These are phyloP conservation scores for Lampris megalopsis DNA, from an alignment of 2,113 vertebrate genomes.

Conservation along the genomic window DNA sequence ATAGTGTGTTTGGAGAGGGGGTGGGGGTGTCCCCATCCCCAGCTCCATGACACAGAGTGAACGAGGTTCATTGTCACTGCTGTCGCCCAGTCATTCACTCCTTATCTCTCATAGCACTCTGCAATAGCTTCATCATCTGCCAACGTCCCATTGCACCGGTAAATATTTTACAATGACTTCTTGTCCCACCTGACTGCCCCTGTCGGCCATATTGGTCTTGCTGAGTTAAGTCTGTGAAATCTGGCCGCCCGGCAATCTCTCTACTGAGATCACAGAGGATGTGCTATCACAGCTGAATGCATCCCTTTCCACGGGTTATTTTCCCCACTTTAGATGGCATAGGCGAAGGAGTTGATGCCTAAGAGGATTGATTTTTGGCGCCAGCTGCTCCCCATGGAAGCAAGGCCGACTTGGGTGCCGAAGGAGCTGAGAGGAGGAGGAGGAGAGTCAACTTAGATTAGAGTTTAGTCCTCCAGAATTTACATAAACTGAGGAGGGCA, in stretches of 20 bases:
- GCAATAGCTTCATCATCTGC: slow-evolving; percentile 1
- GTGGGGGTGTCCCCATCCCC: background rate
- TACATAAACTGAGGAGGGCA: slow-evolving; percentile 24
- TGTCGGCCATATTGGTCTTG: background rate
- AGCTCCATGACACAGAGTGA: background rate
- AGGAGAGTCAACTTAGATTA: slow-evolving; percentile 42
- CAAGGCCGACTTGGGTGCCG: background rate
- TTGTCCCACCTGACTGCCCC: background rate
- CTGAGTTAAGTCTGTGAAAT: slow-evolving; percentile 13
- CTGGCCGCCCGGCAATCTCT: background rate
- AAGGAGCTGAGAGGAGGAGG: slow-evolving; percentile 16
- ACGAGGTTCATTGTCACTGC: slow-evolving; percentile 2
- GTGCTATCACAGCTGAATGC: slow-evolving; percentile 15
- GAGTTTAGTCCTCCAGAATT: slow-evolving; percentile 3
- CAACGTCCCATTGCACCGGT: slow-evolving; percentile 4
- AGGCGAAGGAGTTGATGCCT: background rate
- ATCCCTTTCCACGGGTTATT: slow-evolving; percentile 14
- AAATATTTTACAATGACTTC: slow-evolving; percentile 12
- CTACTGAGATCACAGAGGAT: background rate
- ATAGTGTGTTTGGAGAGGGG: background rate
- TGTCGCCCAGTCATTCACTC: slow-evolving; percentile 16
- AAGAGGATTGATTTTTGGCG: slow-evolving; percentile 52
- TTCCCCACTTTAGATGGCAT: slow-evolving; percentile 24
- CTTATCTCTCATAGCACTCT: slow-evolving; percentile 37
- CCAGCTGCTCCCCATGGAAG: slow-evolving; percentile 34